phyloP scores from a whole-genome alignment of 1,140 invertebrate genomes.

The Helicoverpa armigera region DNA sequence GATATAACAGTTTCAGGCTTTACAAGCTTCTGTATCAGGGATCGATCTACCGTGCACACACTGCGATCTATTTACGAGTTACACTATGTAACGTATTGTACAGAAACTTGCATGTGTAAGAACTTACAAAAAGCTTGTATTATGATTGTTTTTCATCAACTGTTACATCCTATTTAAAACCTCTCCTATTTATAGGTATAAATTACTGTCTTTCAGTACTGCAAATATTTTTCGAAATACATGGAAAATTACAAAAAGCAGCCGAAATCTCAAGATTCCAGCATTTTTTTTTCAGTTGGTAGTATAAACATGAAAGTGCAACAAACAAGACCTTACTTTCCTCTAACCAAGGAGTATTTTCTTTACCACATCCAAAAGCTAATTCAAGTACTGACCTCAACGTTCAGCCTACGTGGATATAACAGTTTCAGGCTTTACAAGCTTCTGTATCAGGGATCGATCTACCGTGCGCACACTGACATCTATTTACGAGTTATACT shows the following conservation, averaged over 20 bases:
- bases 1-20: constrained; percentile 45
- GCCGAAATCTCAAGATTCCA: no score
- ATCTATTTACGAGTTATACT: constrained; percentile 46
- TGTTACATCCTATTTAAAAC: no score
- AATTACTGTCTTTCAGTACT: no score
- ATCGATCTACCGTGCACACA: constrained; percentile 46
- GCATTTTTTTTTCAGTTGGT: no score
- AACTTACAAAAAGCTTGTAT: no score
- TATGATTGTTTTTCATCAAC: no score
- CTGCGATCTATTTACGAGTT: constrained; percentile 46
- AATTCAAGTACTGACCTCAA: background rate
- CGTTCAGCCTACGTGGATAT: constrained; percentile 20
- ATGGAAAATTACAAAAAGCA: no score
- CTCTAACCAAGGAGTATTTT: background rate
- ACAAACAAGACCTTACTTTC: no score
- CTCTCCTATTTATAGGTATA: no score
- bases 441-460: constrained; percentile 47
- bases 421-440: constrained; percentile 49
- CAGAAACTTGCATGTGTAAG: constrained; percentile 5
- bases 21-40: constrained; percentile 48
- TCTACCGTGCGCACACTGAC: constrained; percentile 42
- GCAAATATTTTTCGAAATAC: no score
- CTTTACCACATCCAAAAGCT: constrained; percentile 17
- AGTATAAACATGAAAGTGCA: no score
- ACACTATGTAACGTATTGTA: constrained; percentile 26